Conservation (phyloP, 35 echinoderm and acorn worm species). For the Chiridota heheva region DNA sequence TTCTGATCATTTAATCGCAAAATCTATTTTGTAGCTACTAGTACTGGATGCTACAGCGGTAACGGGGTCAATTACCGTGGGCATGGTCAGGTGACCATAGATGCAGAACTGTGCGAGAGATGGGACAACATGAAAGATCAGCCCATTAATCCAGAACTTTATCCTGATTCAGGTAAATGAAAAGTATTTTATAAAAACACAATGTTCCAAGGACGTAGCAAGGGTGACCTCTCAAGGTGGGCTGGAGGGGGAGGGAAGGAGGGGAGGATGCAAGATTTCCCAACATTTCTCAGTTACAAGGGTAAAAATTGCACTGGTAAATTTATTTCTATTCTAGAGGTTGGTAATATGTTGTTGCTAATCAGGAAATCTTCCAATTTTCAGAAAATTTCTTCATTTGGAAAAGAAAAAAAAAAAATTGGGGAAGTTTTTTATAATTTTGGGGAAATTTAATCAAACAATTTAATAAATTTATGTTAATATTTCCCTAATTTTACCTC, state of each 20-base stretch:
- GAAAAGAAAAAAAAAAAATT: too few relatives aligned
- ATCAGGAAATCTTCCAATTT: not conserved
- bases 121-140: constrained; percentile 52
- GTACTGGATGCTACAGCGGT: constrained; percentile 28
- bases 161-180: constrained; percentile 56
- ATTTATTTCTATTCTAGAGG: not conserved
- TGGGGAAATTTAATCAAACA: too few relatives aligned
- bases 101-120: constrained; percentile 47
- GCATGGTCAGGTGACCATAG: constrained; percentile 44
- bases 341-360: not conserved
- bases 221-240: not conserved
- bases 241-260: not conserved
- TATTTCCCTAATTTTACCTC: too few relatives aligned
- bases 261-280: too few relatives aligned
- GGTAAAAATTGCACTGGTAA: not conserved
- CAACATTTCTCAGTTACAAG: not conserved
- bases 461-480: too few relatives aligned
- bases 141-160: constrained; percentile 33
- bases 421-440: too few relatives aligned
- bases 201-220: not conserved
- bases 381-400: too few relatives aligned
- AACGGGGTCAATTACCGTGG: constrained; percentile 36
- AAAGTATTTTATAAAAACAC: not conserved
- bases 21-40: constrained; percentile 1
- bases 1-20: too few relatives aligned